Percentiles rank a stretch among this genome's conserved stretches.
Evolutionary conservation across 2,888 invertebrate species (phyloP).

Genomic region (Mesoligia furuncula): DNA sequence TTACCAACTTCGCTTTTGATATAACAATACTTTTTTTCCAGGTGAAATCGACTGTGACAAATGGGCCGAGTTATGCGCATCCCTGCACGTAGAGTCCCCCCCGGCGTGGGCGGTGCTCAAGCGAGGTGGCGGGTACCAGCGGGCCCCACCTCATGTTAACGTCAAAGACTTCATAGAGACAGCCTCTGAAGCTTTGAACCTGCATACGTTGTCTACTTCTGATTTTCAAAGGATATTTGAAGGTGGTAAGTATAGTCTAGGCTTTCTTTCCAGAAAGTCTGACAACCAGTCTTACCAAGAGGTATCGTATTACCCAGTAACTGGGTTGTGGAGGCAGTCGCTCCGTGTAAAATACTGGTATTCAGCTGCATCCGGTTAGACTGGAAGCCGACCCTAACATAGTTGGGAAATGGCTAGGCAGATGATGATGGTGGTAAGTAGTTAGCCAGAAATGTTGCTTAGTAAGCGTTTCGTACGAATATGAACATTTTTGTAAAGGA

Average conservation of each 20-base stretch:
- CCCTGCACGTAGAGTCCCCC: slow-evolving; percentile 89
- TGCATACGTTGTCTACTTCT: slow-evolving; percentile 91
- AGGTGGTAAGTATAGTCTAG: slow-evolving; percentile 84
- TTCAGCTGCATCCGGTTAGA: no score
- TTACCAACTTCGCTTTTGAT: not conserved
- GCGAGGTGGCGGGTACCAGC: slow-evolving; percentile 93
- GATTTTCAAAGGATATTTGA: slow-evolving; percentile 91
- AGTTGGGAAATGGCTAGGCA: no score
- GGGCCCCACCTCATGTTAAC: slow-evolving; percentile 87
- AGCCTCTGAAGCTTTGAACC: slow-evolving; percentile 77
- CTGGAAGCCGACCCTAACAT: no score
- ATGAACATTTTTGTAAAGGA: no score
- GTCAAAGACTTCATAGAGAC: slow-evolving; percentile 71
- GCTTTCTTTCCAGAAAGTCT: no score
- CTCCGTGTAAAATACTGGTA: no score
- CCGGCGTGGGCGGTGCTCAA: slow-evolving; percentile 95
- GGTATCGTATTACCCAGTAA: no score
- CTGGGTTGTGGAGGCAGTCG: no score
- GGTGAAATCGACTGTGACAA: slow-evolving; percentile 92
- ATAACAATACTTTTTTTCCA: slow-evolving; percentile 68
- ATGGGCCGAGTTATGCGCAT: slow-evolving; percentile 89
- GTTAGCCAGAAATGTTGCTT: not conserved
- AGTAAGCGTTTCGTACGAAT: not conserved
- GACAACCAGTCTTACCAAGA: no score
- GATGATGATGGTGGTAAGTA: slow-evolving; percentile 84